Percentiles rank a stretch among this genome's conserved stretches.
phyloP scores from a whole-genome alignment of 1,140 invertebrate species.

The Tribolium madens region DNA sequence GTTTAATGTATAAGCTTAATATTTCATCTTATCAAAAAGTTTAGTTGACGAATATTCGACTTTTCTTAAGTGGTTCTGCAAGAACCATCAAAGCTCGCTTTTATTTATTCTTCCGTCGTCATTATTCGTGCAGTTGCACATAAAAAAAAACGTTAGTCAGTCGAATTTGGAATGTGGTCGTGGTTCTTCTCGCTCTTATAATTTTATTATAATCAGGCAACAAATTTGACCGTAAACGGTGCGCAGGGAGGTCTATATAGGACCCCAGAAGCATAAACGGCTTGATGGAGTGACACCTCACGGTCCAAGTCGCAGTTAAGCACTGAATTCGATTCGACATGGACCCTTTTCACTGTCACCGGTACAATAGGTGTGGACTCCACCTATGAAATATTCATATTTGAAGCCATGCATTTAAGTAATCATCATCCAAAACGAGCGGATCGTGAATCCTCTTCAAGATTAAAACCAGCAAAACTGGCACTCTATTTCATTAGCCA shows the following conservation, averaged over 20 bases:
- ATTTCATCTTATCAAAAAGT: background rate
- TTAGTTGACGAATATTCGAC: background rate
- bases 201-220: conserved; percentile 33
- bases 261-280: conserved; percentile 33
- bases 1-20: too few species aligned
- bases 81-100: background rate
- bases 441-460: background rate
- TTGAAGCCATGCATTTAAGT: conserved; percentile 25
- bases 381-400: conserved; percentile 59
- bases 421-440: conserved; percentile 11
- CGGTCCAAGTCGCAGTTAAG: conserved; percentile 45
- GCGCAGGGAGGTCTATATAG: conserved; percentile 23
- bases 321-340: conserved; percentile 55
- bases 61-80: background rate
- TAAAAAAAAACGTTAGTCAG: background rate
- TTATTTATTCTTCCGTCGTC: background rate
- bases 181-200: conserved; percentile 1
- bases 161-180: conserved; percentile 22
- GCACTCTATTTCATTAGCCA: background rate
- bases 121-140: background rate
- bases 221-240: conserved; percentile 24
- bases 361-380: conserved; percentile 61
- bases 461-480: background rate
- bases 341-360: conserved; percentile 62
- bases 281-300: conserved; percentile 50